Evolutionary conservation across 2,113 vertebrate genomes (phyloP).

Genomic region (Tamias sibiricus): DNA sequence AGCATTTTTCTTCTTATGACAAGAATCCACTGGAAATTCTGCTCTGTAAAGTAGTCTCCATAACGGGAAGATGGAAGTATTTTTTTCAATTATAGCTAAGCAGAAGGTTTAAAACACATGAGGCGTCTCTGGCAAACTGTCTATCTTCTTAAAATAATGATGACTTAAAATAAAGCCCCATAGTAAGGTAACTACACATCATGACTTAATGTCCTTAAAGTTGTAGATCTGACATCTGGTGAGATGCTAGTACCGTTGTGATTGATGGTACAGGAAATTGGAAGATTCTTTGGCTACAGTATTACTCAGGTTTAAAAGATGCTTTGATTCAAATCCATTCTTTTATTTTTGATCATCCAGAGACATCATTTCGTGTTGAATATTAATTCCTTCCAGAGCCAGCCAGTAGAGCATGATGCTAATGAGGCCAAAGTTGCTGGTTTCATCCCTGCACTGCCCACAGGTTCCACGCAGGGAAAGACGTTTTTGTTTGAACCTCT

Average conservation of each 20-base stretch:
- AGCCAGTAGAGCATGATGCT: conserved; percentile 6
- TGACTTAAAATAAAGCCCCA: not conserved
- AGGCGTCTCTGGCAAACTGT: not conserved
- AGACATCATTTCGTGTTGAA: conserved; percentile 43
- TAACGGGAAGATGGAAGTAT: not conserved
- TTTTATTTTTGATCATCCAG: conserved; percentile 55
- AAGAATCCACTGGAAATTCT: conserved; percentile 1
- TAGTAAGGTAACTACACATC: not conserved
- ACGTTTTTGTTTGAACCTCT: not conserved
- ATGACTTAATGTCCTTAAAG: not conserved
- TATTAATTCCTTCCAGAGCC: conserved; percentile 51
- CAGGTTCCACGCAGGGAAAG: not conserved
- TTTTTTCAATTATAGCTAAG: not conserved
- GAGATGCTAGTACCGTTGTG: not conserved
- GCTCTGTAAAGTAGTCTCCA: not conserved
- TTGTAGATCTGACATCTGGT: not conserved
- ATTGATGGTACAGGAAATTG: conserved; percentile 48
- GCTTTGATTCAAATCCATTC: conserved; percentile 44
- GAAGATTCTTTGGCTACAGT: not conserved
- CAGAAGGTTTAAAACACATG: not conserved
- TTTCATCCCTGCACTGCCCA: not conserved
- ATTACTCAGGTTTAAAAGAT: not conserved
- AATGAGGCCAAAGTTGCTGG: not conserved
- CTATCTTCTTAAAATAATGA: not conserved
- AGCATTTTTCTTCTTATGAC: not conserved